Evolutionary conservation across 2,113 vertebrate species (phyloP), one percentile per base, ranked within the genome.

Genomic region (Pseudolaguvia tuberculata): DNA sequence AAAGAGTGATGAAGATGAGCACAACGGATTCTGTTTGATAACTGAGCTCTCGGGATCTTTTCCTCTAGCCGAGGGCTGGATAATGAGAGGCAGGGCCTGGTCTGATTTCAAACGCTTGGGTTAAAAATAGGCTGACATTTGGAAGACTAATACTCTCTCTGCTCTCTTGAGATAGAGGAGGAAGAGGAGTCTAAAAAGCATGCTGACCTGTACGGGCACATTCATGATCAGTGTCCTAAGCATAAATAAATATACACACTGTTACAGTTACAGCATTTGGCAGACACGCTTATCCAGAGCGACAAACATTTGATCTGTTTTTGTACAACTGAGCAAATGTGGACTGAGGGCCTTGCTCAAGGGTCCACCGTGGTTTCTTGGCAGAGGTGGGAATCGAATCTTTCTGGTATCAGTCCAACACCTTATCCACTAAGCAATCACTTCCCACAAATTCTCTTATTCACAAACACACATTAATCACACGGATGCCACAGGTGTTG

Each of bases 101-200:
- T 75, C 67, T n/a, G 55, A 79, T 79, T 81, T 83, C 52, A 75
- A 18, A 42, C 17, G 53, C 45, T 77, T 56, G 15, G 76, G 47
- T 62, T 77, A 73, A 80, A 80, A 80, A 74, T 80, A 80, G 61
- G 27, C 45, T 79, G 78, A 78, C 78, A 78, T 80, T 82, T 72
- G 57, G 69, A 25, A 70, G 66, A 65, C 70, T 76, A 80, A 80
- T 66, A 55, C 35, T 55, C 11, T 55, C 11, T 17, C 74, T 72
- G 74, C 42, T 72, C 51, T 58, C 48, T 2, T 14, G 76, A 76
- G 76, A 76, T 76, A 82, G 35, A 57, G 52, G 35, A 57, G 52
- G 51, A 70, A 67, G 53, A 63, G 52, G 45, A 35, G 35, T 69
- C 39, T 1, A 25, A 80, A 72, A 48, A 72, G 47, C 65, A 65